A percentile compares a stretch with the other conserved stretches of the same genome.
phyloP scores from a whole-genome alignment of 92 coral and sea anemone genomes.

The Zoanthus solanderi region DNA sequence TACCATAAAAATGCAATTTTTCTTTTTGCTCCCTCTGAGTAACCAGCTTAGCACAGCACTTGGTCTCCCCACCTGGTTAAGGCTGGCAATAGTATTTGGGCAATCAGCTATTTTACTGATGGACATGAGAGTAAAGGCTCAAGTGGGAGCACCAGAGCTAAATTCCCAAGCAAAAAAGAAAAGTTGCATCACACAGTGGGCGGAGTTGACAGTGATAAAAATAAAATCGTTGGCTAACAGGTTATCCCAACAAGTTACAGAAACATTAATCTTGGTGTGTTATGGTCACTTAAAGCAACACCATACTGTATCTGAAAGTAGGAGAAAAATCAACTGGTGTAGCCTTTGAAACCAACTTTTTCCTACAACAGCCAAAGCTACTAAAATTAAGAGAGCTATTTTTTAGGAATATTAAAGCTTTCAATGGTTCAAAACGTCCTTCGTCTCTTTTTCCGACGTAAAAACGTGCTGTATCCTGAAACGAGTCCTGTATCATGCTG shows the following conservation, averaged over 20 bases:
- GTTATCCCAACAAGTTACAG: background rate
- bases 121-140: no score
- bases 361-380: background rate
- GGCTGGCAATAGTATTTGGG: no score
- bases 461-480: background rate
- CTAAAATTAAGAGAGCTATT: background rate
- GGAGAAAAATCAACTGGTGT: background rate
- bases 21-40: no score
- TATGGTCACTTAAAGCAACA: background rate
- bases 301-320: background rate
- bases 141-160: no score
- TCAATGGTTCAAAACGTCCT: background rate
- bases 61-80: no score
- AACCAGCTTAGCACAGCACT: no score
- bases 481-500: background rate
- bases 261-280: background rate
- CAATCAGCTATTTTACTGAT: no score
- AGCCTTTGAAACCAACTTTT: background rate
- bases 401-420: background rate
- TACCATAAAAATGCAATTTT: no score
- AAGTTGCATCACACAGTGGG: no score
- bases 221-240: background rate
- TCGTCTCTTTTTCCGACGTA: background rate
- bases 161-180: no score
- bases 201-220: no score